These are phyloP conservation scores for Scrobipalpa atriplicella DNA, from an alignment of 2,888 invertebrate genomes.

Conservation along the genomic window DNA sequence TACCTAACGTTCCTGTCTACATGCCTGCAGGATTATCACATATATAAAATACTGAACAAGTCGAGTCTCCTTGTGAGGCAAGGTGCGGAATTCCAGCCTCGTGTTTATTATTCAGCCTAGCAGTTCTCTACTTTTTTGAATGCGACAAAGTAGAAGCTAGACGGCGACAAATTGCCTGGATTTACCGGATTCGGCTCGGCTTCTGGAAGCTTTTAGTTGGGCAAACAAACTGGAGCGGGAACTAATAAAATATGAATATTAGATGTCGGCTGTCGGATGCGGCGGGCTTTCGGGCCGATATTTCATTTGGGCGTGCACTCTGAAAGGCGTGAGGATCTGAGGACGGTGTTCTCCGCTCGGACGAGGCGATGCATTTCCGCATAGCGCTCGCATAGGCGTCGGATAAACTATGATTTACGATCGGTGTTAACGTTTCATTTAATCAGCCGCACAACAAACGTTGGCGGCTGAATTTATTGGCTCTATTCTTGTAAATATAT, in stretches of 20 bases:
- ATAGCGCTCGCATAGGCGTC: conserved; percentile 45
- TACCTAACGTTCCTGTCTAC: conserved; percentile 61
- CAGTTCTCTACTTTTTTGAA: conserved; percentile 4
- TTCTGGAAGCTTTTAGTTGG: conserved; percentile 43
- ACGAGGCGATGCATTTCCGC: conserved; percentile 55
- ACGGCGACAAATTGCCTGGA: conserved; percentile 43
- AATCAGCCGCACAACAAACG: conserved; percentile 22
- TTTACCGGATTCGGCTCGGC: conserved; percentile 36
- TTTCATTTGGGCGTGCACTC: conserved; percentile 59
- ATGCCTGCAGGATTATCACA: conserved; percentile 31
- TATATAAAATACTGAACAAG: conserved; percentile 10
- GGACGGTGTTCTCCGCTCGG: conserved; percentile 3
- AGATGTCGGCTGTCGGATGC: conserved; percentile 52
- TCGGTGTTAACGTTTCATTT: conserved; percentile 43
- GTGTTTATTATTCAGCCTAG: conserved; percentile 4
- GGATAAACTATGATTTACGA: conserved; percentile 48
- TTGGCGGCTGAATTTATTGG: conserved; percentile 10
- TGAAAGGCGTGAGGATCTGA: conserved; percentile 16
- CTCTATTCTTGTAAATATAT: conserved; percentile 19
- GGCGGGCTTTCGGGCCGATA: conserved; percentile 53
- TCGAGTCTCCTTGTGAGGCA: conserved; percentile 10
- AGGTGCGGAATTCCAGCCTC: conserved; percentile 23
- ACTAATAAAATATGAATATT: conserved; percentile 65
- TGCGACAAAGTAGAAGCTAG: conserved; percentile 20
- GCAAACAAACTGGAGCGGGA: conserved; percentile 48